phyloP scores from a whole-genome alignment of 2,113 vertebrate genomes.

The Synchiropus splendidus region DNA sequence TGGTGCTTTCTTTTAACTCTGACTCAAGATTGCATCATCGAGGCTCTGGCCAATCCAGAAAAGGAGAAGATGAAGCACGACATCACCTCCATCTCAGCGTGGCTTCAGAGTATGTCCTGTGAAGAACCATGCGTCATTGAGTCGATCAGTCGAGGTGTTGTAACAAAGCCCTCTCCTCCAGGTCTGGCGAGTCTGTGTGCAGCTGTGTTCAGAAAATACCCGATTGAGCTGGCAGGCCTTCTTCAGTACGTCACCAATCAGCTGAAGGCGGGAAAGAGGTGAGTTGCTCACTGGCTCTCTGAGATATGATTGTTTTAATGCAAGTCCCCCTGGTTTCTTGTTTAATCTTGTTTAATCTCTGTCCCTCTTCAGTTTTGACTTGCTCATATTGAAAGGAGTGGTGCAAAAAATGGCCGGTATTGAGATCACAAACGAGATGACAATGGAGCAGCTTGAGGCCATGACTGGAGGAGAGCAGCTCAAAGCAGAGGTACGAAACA shows the following conservation, averaged over 20 bases:
- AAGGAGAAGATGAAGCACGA: slow-evolving; percentile 99
- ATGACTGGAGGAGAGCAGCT: slow-evolving; percentile 98
- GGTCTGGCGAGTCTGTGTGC: slow-evolving; percentile 95
- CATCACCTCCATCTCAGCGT: slow-evolving; percentile 94
- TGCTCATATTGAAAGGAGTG: slow-evolving; percentile 96
- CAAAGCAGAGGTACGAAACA: slow-evolving; percentile 82
- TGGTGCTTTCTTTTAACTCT: slow-evolving; percentile 66
- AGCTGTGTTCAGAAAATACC: slow-evolving; percentile 95
- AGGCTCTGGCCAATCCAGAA: slow-evolving; percentile 95
- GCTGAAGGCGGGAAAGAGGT: slow-evolving; percentile 96
- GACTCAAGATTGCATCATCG: slow-evolving; percentile 91
- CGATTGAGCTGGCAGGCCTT: slow-evolving; percentile 92
- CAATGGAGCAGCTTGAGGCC: slow-evolving; percentile 90
- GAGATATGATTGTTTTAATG: background rate
- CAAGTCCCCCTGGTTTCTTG: too few species aligned
- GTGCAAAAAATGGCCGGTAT: slow-evolving; percentile 99
- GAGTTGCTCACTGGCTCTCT: too few species aligned
- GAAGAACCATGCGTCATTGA: background rate
- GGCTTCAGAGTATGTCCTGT: slow-evolving; percentile 85
- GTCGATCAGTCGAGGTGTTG: background rate
- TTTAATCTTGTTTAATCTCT: background rate
- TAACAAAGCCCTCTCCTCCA: slow-evolving; percentile 15
- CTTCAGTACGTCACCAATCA: slow-evolving; percentile 98
- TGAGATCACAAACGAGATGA: slow-evolving; percentile 98
- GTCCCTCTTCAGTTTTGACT: slow-evolving; percentile 79